Evolutionary conservation across 2,888 invertebrate species (phyloP).

Genomic region (Papilio gigon): DNA sequence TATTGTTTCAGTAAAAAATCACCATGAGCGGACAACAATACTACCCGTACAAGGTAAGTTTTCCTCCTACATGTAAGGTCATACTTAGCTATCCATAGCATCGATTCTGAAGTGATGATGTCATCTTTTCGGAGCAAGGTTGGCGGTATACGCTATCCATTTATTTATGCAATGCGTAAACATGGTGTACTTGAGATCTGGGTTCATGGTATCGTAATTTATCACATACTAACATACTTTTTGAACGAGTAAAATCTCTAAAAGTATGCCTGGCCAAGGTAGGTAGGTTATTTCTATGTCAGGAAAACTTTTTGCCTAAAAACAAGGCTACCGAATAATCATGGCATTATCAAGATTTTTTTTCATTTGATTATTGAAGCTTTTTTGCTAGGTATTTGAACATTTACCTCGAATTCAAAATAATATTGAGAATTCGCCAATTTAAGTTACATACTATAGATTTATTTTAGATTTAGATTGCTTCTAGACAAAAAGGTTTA

Average conservation of each 20-base stretch:
- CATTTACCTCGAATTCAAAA: neutral
- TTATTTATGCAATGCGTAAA: conserved; percentile 45
- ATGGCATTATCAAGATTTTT: neutral
- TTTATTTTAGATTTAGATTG: too few species aligned
- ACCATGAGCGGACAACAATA: conserved; percentile 91
- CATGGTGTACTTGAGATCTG: conserved; percentile 37
- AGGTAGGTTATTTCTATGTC: too few species aligned
- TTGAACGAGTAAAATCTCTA: neutral
- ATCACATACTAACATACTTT: neutral
- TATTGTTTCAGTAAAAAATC: conserved; percentile 68
- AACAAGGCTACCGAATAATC: neutral
- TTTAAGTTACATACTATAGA: too few species aligned
- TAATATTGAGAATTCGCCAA: too few species aligned
- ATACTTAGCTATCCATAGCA: conserved; percentile 49
- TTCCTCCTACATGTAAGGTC: conserved; percentile 56
- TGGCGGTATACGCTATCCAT: conserved; percentile 45
- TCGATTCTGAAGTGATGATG: conserved; percentile 75
- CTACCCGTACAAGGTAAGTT: conserved; percentile 92
- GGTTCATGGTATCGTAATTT: conserved; percentile 13
- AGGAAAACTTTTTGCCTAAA: neutral
- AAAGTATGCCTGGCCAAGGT: neutral
- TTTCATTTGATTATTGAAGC: neutral
- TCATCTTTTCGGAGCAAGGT: conserved; percentile 69
- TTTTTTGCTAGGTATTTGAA: neutral
- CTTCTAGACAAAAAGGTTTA: too few species aligned